phyloP scores from a whole-genome alignment of 2,888 invertebrate species.

The Platycheirus rosarum region DNA sequence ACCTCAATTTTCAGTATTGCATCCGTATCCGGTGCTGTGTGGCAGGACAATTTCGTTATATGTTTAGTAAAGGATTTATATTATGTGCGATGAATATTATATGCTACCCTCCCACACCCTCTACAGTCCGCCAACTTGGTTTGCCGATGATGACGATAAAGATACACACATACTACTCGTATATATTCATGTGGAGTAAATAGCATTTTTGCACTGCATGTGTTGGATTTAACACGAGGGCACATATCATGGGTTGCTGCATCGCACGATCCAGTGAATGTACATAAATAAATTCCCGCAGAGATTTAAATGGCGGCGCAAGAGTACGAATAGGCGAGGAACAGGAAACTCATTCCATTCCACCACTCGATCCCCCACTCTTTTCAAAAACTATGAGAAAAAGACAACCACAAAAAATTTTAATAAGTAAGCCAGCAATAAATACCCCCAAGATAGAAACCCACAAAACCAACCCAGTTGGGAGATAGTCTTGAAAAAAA shows the following conservation, averaged over 20 bases:
- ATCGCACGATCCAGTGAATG: conserved; percentile 22
- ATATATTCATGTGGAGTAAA: conserved; percentile 26
- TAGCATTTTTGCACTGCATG: conserved; percentile 50
- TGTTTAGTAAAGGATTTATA: conserved; percentile 45
- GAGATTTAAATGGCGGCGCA: conserved; percentile 40
- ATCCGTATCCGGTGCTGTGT: conserved; percentile 22
- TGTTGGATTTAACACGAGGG: conserved; percentile 27
- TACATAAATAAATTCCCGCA: conserved; percentile 53
- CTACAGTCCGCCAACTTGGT: no score
- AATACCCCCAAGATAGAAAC: conserved; percentile 52
- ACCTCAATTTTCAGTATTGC: conserved; percentile 49
- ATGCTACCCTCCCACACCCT: not conserved
- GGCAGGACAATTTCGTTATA: conserved; percentile 39
- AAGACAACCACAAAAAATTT: conserved; percentile 18
- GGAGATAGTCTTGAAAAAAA: conserved; percentile 57
- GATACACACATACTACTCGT: no score
- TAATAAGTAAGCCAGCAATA: conserved; percentile 36
- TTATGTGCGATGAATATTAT: conserved; percentile 47
- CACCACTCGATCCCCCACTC: not conserved
- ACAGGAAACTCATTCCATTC: not conserved
- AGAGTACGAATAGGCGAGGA: no score
- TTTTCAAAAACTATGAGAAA: conserved; percentile 33
- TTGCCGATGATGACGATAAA: no score
- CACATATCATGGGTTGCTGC: conserved; percentile 1
- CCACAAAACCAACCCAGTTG: conserved; percentile 37